A percentile compares a stretch with the other conserved stretches of the same genome.
Conservation (phyloP, 2,888 invertebrate genomes). For the Cheilosia variabilis region DNA sequence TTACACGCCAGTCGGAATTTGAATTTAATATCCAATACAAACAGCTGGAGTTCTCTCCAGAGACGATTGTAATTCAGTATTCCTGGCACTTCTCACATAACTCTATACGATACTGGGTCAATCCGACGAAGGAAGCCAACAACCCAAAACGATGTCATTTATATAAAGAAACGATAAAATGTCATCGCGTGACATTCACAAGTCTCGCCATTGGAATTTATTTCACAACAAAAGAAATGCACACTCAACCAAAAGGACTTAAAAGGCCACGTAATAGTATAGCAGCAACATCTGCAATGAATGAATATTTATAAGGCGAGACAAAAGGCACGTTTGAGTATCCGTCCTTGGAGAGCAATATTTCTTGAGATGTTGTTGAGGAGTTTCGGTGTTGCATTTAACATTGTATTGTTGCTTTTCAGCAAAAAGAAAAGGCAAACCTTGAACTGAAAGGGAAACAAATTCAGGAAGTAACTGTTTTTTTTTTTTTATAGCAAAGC, state of each 20-base stretch:
- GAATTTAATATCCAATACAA: neutral
- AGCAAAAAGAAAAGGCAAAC: neutral
- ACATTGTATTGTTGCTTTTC: neutral
- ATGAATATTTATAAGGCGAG: conserved; percentile 55
- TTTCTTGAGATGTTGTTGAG: conserved; percentile 12
- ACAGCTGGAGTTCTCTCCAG: neutral
- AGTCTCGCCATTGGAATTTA: conserved; percentile 49
- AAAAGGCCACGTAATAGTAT: conserved; percentile 3
- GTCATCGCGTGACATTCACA: conserved; percentile 36
- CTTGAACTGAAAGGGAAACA: neutral
- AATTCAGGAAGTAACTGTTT: neutral
- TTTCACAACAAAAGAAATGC: conserved; percentile 4
- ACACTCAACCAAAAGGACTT: conserved; percentile 7
- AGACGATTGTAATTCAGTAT: conserved; percentile 20
- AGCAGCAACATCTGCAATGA: conserved; percentile 21
- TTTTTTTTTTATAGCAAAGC: neutral
- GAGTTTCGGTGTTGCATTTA: conserved; percentile 15
- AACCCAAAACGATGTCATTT: conserved; percentile 17
- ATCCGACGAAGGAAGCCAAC: neutral
- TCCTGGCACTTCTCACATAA: conserved; percentile 21
- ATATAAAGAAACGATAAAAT: conserved; percentile 34
- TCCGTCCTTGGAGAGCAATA: conserved; percentile 33
- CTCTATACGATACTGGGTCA: conserved; percentile 7
- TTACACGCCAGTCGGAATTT: neutral
- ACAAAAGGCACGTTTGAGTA: conserved; percentile 36